These are phyloP conservation scores for Carcharodon carcharias DNA, from an alignment of 2,797 vertebrate species.

Conservation along the genomic window DNA sequence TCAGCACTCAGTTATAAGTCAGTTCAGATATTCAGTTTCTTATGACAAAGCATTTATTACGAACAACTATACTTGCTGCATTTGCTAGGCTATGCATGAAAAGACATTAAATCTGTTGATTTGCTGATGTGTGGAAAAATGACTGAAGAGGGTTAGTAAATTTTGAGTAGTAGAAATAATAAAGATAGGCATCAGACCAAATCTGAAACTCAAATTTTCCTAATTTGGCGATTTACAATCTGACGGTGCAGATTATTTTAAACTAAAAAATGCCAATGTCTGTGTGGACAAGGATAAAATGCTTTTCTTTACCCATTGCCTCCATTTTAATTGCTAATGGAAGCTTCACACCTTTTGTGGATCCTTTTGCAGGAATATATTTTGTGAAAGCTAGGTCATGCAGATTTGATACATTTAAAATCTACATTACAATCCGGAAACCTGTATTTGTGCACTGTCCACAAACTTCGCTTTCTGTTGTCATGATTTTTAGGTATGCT, in stretches of 20 bases:
- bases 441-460: background rate
- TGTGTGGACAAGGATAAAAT: background rate
- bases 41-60: background rate
- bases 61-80: background rate
- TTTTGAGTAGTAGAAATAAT: background rate
- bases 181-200: background rate
- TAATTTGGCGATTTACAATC: background rate
- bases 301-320: background rate
- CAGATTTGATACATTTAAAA: background rate
- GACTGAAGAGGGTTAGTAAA: background rate
- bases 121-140: background rate
- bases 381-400: background rate
- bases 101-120: background rate
- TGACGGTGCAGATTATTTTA: background rate
- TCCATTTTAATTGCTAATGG: background rate
- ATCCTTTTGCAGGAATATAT: background rate
- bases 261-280: background rate
- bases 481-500: background rate
- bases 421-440: background rate
- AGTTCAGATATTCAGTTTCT: background rate
- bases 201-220: background rate
- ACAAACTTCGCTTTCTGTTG: background rate
- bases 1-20: background rate
- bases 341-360: background rate
- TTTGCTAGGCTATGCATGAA: background rate